A percentile compares a stretch with the other conserved stretches of the same genome.
phyloP scores from a whole-genome alignment of 2,797 vertebrate genomes.

The Rhynchonycteris naso region DNA sequence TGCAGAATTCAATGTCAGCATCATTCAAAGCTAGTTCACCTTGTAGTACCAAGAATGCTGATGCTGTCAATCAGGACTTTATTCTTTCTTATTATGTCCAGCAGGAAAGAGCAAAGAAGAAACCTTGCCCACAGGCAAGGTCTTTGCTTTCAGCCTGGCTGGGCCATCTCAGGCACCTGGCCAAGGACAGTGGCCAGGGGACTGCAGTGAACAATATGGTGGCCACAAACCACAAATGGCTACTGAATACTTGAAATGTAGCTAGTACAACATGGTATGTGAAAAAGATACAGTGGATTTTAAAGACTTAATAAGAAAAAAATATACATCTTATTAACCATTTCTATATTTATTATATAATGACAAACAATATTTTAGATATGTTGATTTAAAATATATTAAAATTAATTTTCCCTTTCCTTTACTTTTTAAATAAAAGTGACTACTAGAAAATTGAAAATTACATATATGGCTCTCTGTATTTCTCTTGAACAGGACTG shows the following conservation, averaged over 20 bases:
- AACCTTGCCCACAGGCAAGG: background rate
- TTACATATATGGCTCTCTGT: background rate
- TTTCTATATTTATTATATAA: constrained; percentile 10
- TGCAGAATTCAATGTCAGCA: background rate
- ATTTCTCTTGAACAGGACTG: background rate
- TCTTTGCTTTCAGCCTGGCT: background rate
- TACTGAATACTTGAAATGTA: background rate
- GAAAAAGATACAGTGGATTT: background rate
- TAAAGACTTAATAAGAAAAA: background rate
- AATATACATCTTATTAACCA: background rate
- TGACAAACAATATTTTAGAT: background rate
- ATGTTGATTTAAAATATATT: background rate
- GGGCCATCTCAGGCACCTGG: background rate
- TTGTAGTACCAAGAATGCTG: background rate
- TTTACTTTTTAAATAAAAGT: background rate
- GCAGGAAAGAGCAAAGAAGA: background rate
- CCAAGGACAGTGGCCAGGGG: background rate
- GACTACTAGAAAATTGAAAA: background rate
- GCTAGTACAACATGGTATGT: background rate
- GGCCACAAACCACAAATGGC: background rate
- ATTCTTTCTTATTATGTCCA: background rate
- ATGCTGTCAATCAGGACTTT: background rate
- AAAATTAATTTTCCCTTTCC: background rate
- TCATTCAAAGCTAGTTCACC: background rate
- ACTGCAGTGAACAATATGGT: background rate